Evolutionary conservation across 92 coral and sea anemone genomes (phyloP).

Genomic region (Micromussa lordhowensis): DNA sequence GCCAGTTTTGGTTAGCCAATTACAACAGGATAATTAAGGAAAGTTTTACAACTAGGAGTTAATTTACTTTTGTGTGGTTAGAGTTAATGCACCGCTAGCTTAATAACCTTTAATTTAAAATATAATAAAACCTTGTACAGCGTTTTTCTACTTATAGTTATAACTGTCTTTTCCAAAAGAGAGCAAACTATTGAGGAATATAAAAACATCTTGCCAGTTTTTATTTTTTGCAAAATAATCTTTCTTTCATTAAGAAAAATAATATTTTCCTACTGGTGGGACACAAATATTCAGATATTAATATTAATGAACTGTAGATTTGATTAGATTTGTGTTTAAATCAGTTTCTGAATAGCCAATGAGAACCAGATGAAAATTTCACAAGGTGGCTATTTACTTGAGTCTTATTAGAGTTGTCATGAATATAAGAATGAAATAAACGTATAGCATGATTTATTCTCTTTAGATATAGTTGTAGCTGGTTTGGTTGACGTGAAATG

Average conservation of each 20-base stretch:
- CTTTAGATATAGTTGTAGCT: not conserved
- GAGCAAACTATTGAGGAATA: not conserved
- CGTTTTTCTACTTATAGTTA: not conserved
- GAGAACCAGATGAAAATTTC: not conserved
- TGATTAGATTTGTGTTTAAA: not conserved
- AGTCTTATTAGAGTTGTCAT: not conserved
- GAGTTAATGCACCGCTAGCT: not conserved
- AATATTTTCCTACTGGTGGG: not conserved
- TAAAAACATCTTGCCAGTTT: not conserved
- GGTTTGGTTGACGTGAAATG: not conserved
- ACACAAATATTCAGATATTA: not conserved
- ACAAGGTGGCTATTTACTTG: not conserved
- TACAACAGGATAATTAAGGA: not conserved
- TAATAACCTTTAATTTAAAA: not conserved
- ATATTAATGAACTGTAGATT: not conserved
- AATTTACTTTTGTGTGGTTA: not conserved
- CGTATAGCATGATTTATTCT: not conserved
- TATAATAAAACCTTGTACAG: not conserved
- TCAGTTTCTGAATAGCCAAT: not conserved
- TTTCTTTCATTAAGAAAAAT: not conserved
- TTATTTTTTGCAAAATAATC: not conserved
- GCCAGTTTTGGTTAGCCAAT: not conserved
- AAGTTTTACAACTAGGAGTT: not conserved
- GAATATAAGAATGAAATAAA: not conserved
- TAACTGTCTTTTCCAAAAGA: not conserved